A percentile compares a stretch with the other conserved stretches of the same genome.
Conservation (phyloP, 2,113 vertebrate genomes). For the Otus sunia region DNA sequence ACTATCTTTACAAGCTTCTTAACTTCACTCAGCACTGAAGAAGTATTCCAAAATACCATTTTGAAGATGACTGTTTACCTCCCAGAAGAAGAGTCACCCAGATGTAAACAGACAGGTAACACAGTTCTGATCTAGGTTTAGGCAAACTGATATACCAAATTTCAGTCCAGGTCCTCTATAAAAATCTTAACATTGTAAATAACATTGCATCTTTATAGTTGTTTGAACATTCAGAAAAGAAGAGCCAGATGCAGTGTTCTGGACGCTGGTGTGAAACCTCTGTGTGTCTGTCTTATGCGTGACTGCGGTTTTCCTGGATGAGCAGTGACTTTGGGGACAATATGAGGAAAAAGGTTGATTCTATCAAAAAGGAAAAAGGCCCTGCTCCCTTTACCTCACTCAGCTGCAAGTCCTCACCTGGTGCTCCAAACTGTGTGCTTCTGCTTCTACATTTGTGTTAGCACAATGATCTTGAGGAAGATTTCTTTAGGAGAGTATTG, state of each 20-base stretch:
- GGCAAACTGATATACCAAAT: neutral
- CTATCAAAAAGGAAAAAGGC: neutral
- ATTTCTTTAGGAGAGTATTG: neutral
- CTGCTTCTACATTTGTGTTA: neutral
- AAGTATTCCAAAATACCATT: neutral
- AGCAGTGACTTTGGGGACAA: neutral
- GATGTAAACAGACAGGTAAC: rapidly evolving
- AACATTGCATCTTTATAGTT: neutral
- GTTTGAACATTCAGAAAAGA: neutral
- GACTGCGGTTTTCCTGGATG: neutral
- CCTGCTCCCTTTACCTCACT: neutral
- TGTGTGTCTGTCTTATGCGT: neutral
- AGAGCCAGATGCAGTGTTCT: rapidly evolving
- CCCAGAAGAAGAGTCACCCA: neutral
- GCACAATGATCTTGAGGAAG: neutral
- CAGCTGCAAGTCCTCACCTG: neutral
- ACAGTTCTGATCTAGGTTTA: neutral
- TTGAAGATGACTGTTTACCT: neutral
- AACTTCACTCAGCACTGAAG: neutral
- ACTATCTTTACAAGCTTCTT: neutral
- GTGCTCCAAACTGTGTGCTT: neutral
- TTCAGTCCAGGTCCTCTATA: neutral
- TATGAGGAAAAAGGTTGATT: neutral
- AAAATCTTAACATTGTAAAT: neutral
- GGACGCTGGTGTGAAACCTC: neutral